These are phyloP conservation scores for Cervus canadensis DNA, from an alignment of 2,113 vertebrate genomes.

Conservation along the genomic window DNA sequence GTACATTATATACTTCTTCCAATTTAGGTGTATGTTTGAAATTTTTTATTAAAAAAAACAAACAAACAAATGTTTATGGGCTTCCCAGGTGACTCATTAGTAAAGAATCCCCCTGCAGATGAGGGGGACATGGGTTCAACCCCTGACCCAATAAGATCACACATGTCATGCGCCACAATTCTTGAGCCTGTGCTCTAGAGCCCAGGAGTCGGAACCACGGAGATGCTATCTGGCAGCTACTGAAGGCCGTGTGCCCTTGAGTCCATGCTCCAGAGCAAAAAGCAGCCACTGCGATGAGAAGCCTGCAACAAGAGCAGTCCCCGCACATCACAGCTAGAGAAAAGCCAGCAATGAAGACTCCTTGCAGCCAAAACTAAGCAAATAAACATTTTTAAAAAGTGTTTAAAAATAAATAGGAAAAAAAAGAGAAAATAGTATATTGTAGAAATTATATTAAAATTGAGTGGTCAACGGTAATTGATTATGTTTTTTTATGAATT, in stretches of 20 bases:
- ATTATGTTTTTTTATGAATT: not conserved
- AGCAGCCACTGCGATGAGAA: not conserved
- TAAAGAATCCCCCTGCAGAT: not conserved
- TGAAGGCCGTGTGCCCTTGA: not conserved
- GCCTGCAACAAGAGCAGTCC: not conserved
- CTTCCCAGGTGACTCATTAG: not conserved
- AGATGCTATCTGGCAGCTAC: not conserved
- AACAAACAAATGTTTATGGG: not conserved
- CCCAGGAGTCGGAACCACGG: rapidly evolving
- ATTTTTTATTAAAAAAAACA: not conserved
- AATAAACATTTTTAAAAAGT: not conserved
- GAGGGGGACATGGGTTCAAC: rapidly evolving
- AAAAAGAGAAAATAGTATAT: not conserved
- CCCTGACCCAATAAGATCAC: not conserved
- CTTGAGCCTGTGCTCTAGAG: not conserved
- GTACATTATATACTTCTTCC: not conserved
- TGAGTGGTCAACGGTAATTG: not conserved
- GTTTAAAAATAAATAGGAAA: not conserved
- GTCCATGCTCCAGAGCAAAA: not conserved
- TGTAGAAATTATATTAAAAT: not conserved
- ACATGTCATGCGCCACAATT: rapidly evolving
- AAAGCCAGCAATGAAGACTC: rapidly evolving
- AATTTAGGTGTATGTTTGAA: not conserved
- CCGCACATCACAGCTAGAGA: not conserved
- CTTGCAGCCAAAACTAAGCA: rapidly evolving